Base-by-base conservation (phyloP, 2,888 invertebrate genomes). In the Sminthurides aquaticus region DNA sequence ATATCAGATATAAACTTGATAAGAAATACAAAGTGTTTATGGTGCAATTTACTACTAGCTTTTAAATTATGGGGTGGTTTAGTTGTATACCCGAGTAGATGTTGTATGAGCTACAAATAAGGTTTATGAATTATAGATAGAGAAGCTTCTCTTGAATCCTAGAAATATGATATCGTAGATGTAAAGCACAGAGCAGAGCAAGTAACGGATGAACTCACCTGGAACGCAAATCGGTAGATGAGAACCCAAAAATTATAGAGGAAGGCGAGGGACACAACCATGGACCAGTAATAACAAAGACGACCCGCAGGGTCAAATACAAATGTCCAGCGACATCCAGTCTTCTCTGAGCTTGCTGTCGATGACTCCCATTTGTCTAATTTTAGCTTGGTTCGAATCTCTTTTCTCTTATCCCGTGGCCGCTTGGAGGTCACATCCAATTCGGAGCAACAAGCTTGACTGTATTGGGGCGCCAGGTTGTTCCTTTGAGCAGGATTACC, bases 281-380 rank as follows among this genome's bases (percentile, higher is more conserved):
- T 91, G 76, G 93, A 93, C 95, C 95, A 95, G 79, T 94, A 94
- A 82, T 95, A 95, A 81, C 92, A 93, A 71, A 97, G 85, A 61
- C 96, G 86, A 71, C 97, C 97, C 74, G 97, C 94, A 26, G 98
- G 98, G 83, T 98, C 98, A 80, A 98, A 98, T 74, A 98, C 95
- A 81, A 97, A 95, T 61, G 95, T 93, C 89, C 92, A 91, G 78
- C 89, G 87, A 69, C 82, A 82, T 20, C 88, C 85, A 49, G 83
- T 81, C 67, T 73, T 69, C 59, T 74, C 75, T 57, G 74, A 74
- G 57, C 75, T 71, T 55, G 76, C 76, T 18, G 79, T 78, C 24
- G 77, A 76, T 15, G 78, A 77, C 60, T 79, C 79, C 78, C 77
- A 77, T 64, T 76, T 76, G 60, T 78, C 77, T 62, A 78, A 72